Evolutionary conservation across 2,888 invertebrate species (phyloP).

Genomic region (Brenthis hecate): DNA sequence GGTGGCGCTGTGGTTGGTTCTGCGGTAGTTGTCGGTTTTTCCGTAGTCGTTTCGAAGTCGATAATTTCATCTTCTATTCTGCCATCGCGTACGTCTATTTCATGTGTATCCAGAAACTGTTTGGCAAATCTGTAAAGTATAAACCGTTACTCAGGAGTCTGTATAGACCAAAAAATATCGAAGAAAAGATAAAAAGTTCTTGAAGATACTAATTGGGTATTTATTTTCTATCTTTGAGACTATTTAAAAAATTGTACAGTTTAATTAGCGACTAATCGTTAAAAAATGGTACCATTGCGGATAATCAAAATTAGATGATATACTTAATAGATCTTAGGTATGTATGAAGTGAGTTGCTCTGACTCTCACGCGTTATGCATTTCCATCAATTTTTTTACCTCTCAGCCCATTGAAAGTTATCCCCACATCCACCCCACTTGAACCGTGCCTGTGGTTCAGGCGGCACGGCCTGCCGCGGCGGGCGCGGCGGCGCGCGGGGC

Average conservation of each 20-base stretch:
- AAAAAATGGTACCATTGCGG: no score
- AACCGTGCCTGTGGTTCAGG: slow-evolving; percentile 88
- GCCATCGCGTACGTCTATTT: slow-evolving; percentile 76
- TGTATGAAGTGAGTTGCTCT: no score
- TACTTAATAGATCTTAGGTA: no score
- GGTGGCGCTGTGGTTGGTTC: slow-evolving; percentile 65
- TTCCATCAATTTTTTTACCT: slow-evolving; percentile 51
- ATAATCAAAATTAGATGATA: no score
- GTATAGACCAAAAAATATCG: no score
- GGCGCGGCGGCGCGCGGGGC: slow-evolving; percentile 84
- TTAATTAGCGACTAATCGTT: no score
- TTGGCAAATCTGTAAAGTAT: slow-evolving; percentile 82
- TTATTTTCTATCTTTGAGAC: no score
- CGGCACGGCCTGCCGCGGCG: slow-evolving; percentile 83
- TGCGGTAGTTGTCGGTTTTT: slow-evolving; percentile 54
- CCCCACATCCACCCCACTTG: slow-evolving; percentile 94
- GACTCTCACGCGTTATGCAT: no score
- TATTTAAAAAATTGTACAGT: no score
- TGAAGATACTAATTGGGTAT: no score
- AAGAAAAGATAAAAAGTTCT: no score
- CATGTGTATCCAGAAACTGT: slow-evolving; percentile 86
- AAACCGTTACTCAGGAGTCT: not conserved
- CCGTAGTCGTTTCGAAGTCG: slow-evolving; percentile 66
- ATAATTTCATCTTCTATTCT: slow-evolving; percentile 60
- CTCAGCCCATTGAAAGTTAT: slow-evolving; percentile 89